Base-by-base conservation (phyloP, 1,140 invertebrate species). In the Cyrtorhinus lividipennis region DNA sequence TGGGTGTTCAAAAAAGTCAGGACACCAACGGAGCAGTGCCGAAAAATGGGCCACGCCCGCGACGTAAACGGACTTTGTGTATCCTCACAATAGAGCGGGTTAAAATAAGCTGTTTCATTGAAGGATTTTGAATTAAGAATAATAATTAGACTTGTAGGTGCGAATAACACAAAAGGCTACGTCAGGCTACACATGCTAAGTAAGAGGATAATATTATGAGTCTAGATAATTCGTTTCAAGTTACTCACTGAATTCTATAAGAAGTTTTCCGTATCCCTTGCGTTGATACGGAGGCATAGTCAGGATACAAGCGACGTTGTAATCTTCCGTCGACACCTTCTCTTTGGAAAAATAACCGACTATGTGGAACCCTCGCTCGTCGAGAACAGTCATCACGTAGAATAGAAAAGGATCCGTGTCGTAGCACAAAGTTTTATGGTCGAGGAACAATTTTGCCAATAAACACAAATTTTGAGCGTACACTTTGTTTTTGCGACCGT, bases 331-430 rank as follows among this genome's bases (percentile, higher is more conserved):
- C n/a, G 95, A 98, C 75, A 98, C 95, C 74, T 99, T 99, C 73
- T 99, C 97, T 76, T 99, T 99, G 1, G 95, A 98, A 78, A 99
- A 99, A 77, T 99, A 99, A 3, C 97, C 97, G 2, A 99, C 95
- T 73, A 99, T 96, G 71, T 99, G 96, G 75, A 93, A 90, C 20
- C 88, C 88, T 71, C 86, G 77, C 12, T 79, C 82, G 72, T 90
- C 87, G 69, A 85, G 87, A 72, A 98, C 93, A 18, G 95, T 98
- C 89, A 99, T 94, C 0, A 98, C 92, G 72, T 99, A 99, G 76
- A 99, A 99, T 1, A 99, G 76, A 78, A 99, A 99, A 1, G 96
- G 95, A 76, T 99, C 96, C 2, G 96, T 99, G 71, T 99, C 97
- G 71, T 98, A 99, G 73, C 98, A 98, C 24, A 99, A 75, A 0